phyloP scores from a whole-genome alignment of 2,888 invertebrate genomes.

The Spialia ferax region DNA sequence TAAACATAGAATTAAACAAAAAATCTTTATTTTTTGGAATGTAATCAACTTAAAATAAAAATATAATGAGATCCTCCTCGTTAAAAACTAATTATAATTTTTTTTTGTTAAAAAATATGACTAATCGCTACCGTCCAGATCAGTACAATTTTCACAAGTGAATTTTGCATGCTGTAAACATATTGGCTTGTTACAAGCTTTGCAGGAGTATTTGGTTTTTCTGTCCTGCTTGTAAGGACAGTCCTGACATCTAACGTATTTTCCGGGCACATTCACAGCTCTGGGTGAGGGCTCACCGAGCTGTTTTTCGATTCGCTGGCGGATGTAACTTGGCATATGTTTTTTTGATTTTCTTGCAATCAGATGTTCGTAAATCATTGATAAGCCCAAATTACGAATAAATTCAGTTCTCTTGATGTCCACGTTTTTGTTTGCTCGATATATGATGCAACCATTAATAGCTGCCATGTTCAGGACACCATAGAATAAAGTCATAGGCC shows the following conservation, averaged over 20 bases:
- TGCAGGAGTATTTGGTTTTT: constrained; percentile 40
- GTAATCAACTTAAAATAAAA: constrained; percentile 2
- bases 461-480: constrained; percentile 25
- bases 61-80: neutral
- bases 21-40: constrained; percentile 8
- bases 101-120: neutral
- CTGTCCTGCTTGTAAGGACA: constrained; percentile 40
- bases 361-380: constrained; percentile 29
- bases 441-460: constrained; percentile 24
- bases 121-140: neutral
- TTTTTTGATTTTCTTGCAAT: constrained; percentile 33
- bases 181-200: constrained; percentile 41
- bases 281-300: constrained; percentile 35
- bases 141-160: constrained; percentile 41
- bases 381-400: constrained; percentile 39
- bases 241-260: constrained; percentile 38
- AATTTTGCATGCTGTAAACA: constrained; percentile 42
- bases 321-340: constrained; percentile 34
- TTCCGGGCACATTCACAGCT: constrained; percentile 21
- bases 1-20: neutral
- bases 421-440: constrained; percentile 1
- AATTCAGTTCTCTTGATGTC: constrained; percentile 9
- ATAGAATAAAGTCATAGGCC: constrained; percentile 38
- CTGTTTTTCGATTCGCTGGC: constrained; percentile 35
- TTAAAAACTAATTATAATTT: neutral